These are phyloP conservation scores for Leucozona laternaria DNA, from an alignment of 2,888 invertebrate species.

Conservation along the genomic window DNA sequence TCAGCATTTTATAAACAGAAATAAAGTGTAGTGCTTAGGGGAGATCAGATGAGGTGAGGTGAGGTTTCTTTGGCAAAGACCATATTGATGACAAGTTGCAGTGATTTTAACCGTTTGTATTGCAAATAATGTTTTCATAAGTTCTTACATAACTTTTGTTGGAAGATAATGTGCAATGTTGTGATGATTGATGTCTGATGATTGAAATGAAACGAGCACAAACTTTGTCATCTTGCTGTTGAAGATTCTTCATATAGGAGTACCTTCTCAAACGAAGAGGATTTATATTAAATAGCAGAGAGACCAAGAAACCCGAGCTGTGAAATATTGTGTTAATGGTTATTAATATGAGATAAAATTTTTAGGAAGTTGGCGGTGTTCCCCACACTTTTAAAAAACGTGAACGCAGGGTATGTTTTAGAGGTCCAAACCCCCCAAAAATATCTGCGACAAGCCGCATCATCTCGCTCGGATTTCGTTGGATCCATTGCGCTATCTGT, in stretches of 20 bases:
- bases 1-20: constrained; percentile 11
- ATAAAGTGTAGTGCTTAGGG: constrained; percentile 30
- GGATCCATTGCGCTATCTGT: too few relatives aligned
- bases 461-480: too few relatives aligned
- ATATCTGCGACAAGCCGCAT: too few relatives aligned
- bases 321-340: not conserved
- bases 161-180: constrained; percentile 23
- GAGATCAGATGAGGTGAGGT: too few relatives aligned
- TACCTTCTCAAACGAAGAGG: not conserved
- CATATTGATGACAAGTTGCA: constrained; percentile 32
- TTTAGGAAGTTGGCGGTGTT: not conserved
- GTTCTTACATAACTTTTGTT: constrained; percentile 29
- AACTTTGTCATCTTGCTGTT: constrained; percentile 22
- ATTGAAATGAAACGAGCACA: constrained; percentile 24
- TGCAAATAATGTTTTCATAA: constrained; percentile 13
- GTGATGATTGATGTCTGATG: constrained; percentile 34
- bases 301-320: not conserved
- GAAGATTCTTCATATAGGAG: not conserved
- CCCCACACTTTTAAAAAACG: not conserved
- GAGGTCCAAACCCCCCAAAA: too few relatives aligned
- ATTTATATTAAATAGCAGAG: not conserved
- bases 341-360: not conserved
- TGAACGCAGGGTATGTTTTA: too few relatives aligned
- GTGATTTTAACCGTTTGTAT: constrained; percentile 30
- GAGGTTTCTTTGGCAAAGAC: not conserved